Conservation (phyloP, 2,888 invertebrate genomes). For the Volucella inflata region DNA sequence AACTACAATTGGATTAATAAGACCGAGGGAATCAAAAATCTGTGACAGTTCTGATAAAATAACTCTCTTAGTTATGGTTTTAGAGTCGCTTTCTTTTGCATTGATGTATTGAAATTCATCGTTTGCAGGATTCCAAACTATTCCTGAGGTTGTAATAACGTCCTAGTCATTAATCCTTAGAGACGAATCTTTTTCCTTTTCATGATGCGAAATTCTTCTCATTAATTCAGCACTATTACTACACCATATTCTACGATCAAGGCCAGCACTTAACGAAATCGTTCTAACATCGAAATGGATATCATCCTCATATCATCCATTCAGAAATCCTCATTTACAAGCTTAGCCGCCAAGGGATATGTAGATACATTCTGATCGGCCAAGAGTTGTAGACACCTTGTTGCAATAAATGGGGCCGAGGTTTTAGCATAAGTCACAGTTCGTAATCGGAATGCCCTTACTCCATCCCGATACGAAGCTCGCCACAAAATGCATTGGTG, state of each 20-base stretch:
- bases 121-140: slow-evolving; percentile 24
- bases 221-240: background rate
- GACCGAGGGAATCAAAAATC: slow-evolving; percentile 66
- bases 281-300: slow-evolving; percentile 20
- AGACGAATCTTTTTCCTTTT: background rate
- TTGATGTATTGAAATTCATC: slow-evolving; percentile 37
- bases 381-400: background rate
- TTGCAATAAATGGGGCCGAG: too few relatives aligned
- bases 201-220: background rate
- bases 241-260: slow-evolving; percentile 41
- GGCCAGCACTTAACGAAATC: slow-evolving; percentile 8
- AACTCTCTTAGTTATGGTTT: slow-evolving; percentile 21
- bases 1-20: slow-evolving; percentile 42
- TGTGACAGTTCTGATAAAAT: slow-evolving; percentile 33
- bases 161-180: background rate
- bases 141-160: slow-evolving; percentile 49
- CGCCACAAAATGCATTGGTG: background rate
- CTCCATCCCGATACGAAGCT: too few relatives aligned
- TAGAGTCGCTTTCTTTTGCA: too few relatives aligned
- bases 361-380: background rate
- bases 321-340: slow-evolving; percentile 55
- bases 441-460: background rate
- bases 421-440: background rate
- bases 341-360: slow-evolving; percentile 52
- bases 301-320: slow-evolving; percentile 55